phyloP scores from a whole-genome alignment of 2,797 vertebrate genomes.

The Dallia pectoralis region DNA sequence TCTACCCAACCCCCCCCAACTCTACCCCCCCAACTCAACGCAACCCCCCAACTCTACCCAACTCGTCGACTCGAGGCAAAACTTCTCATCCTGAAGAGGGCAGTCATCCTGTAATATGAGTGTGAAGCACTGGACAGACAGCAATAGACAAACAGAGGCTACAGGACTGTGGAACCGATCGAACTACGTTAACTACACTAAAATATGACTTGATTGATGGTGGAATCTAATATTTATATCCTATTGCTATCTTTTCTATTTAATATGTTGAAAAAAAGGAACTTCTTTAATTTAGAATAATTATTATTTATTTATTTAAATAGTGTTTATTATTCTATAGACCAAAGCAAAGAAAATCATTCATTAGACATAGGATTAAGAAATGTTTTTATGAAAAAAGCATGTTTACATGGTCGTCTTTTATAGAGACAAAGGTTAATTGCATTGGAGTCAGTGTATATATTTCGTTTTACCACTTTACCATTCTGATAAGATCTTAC shows the following conservation, averaged over 20 bases:
- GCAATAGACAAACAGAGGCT: not conserved
- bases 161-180: not conserved
- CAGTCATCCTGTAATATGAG: conserved; percentile 40
- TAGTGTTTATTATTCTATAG: not conserved
- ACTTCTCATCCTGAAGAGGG: conserved; percentile 59
- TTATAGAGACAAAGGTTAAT: no score
- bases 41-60: conserved; percentile 28
- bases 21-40: no score
- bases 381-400: no score
- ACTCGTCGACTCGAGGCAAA: conserved; percentile 35
- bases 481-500: no score
- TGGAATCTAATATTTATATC: not conserved
- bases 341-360: not conserved
- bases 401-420: no score
- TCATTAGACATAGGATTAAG: no score
- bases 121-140: conserved; percentile 40
- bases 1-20: conserved; percentile 61
- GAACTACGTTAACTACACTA: not conserved
- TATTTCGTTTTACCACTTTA: no score
- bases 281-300: no score
- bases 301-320: no score
- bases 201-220: not conserved
- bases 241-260: not conserved
- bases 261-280: not conserved
- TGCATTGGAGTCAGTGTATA: no score